A percentile compares a stretch with the other conserved stretches of the same genome.
Conservation (phyloP, 2,888 invertebrate species). For the Dusona sp. region DNA sequence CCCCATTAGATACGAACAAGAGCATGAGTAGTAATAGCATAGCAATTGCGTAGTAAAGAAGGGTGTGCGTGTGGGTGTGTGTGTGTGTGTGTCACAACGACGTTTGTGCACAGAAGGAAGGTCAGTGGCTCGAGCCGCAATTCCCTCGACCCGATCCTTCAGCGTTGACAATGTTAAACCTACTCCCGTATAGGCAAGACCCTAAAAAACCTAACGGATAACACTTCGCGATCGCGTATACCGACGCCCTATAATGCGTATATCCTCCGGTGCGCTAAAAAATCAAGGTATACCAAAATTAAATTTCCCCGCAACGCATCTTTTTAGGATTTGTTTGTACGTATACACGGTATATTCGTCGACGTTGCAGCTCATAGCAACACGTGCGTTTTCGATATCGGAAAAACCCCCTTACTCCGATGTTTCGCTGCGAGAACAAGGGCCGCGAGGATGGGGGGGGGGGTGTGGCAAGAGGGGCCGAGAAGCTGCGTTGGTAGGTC, state of each 20-base stretch:
- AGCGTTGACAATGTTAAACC: not conserved
- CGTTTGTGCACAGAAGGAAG: constrained; percentile 66
- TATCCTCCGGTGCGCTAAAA: not conserved
- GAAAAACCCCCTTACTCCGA: not conserved
- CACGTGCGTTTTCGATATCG: constrained; percentile 20
- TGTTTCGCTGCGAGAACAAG: not conserved
- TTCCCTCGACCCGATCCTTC: not conserved
- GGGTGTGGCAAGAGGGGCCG: not conserved
- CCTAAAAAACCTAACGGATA: too few species aligned
- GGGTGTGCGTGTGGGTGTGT: constrained; percentile 15
- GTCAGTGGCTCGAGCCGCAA: constrained; percentile 69
- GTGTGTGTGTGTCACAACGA: constrained; percentile 26
- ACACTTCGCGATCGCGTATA: not conserved
- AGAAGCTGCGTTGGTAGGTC: not conserved
- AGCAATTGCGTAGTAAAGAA: not conserved
- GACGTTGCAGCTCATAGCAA: constrained; percentile 41
- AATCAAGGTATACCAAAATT: not conserved
- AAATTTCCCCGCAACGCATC: too few species aligned
- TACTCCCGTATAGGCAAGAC: not conserved
- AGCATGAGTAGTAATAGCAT: constrained; percentile 1
- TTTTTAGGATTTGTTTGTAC: not conserved
- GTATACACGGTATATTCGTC: constrained; percentile 4
- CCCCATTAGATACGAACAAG: not conserved
- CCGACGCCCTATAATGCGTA: not conserved
- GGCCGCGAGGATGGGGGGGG: not conserved